Conservation (phyloP, 2,797 vertebrate genomes). For the Xenentodon cancila region DNA sequence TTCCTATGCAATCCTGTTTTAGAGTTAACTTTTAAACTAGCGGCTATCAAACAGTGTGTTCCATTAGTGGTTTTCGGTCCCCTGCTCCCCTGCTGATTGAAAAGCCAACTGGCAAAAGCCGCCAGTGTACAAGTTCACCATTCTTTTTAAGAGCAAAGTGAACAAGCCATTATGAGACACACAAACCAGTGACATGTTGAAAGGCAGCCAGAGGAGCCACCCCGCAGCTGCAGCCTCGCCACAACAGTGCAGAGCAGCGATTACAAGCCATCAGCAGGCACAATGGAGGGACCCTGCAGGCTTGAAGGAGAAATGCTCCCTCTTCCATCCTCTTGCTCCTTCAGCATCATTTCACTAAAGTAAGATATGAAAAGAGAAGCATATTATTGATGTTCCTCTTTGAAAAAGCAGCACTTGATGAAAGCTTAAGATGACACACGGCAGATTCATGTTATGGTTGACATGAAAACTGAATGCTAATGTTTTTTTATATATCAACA, state of each 20-base stretch:
- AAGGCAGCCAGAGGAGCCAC: constrained; percentile 44
- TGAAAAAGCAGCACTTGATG: constrained; percentile 2
- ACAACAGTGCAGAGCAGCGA: constrained; percentile 51
- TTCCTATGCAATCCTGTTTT: not conserved
- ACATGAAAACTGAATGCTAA: constrained; percentile 16
- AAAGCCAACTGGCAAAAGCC: constrained; percentile 10
- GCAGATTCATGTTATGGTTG: not conserved
- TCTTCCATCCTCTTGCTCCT: constrained; percentile 13
- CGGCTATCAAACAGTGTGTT: not conserved
- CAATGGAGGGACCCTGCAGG: constrained; percentile 32
- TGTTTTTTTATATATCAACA: constrained; percentile 7
- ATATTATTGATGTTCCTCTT: constrained; percentile 14
- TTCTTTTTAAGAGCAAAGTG: constrained; percentile 34
- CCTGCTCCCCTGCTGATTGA: constrained; percentile 6
- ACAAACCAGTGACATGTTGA: constrained; percentile 42
- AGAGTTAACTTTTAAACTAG: not conserved
- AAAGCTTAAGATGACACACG: not conserved
- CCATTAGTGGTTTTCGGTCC: not conserved
- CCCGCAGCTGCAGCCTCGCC: constrained; percentile 47
- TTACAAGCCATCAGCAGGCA: constrained; percentile 59
- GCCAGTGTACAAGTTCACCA: constrained; percentile 13
- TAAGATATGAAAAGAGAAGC: constrained; percentile 35
- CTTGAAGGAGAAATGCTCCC: constrained; percentile 27
- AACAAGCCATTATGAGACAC: constrained; percentile 43
- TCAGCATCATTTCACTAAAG: constrained; percentile 26